phyloP scores from a whole-genome alignment of 2,113 vertebrate genomes.

The Bufo bufo region DNA sequence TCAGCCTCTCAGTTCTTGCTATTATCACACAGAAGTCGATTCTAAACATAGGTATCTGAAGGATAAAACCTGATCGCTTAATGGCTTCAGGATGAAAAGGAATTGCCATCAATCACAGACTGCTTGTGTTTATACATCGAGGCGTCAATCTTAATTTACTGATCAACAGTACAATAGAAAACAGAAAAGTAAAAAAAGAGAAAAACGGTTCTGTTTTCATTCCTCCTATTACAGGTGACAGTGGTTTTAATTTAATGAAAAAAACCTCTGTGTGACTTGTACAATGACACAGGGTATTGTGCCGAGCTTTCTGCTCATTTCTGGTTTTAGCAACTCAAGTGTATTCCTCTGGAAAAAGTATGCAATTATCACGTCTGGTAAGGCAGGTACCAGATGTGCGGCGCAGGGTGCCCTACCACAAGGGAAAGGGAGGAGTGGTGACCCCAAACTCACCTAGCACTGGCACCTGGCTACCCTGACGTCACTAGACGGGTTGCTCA shows the following conservation, averaged over 20 bases:
- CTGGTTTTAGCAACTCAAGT: no score
- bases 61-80: constrained; percentile 35
- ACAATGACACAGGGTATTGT: no score
- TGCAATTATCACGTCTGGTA: no score
- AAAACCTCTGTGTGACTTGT: background rate
- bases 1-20: constrained; percentile 58
- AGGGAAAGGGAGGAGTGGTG: no score
- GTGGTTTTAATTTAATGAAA: background rate
- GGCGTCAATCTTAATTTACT: constrained; percentile 24
- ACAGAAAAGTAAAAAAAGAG: background rate
- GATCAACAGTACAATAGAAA: background rate
- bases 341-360: no score
- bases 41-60: constrained; percentile 57
- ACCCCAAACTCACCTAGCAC: no score
- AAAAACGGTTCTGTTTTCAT: background rate
- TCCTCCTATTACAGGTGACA: background rate
- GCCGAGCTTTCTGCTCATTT: no score
- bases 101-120: constrained; percentile 21
- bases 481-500: no score
- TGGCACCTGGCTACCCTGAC: no score
- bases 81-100: constrained; percentile 18
- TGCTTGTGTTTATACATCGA: constrained; percentile 1
- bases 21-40: constrained; percentile 48
- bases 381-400: no score
- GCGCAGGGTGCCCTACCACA: no score